Base-by-base conservation (phyloP, 2,113 vertebrate species). In the Pungitius pungitius region DNA sequence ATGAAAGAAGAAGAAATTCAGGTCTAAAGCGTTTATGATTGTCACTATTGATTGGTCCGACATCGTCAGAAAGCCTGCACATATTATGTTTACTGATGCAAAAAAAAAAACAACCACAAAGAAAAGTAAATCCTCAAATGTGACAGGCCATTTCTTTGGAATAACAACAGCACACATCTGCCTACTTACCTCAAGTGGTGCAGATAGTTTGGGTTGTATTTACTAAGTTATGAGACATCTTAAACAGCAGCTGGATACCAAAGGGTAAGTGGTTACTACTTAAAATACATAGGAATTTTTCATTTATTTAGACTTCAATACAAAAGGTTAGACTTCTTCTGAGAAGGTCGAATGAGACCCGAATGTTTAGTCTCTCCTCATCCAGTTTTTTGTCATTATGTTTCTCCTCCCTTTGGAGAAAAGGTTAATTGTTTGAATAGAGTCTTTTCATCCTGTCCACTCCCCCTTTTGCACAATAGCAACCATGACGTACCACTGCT, bases 361-460 rank as follows among this genome's bases (percentile, higher is more conserved):
- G 20, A 33, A 18, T 15, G 37, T 43, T 54, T 45, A 27, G 24
- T 8, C 61, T 66, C 43, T 27, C 20, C 58, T 63, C 26, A 22
- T 55, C 47, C 13, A 3, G 0, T 56, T n/a, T 47, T 40, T 63
- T 27, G 35, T 42, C 24, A n/a, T 4, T 11, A 6, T 51, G 15
- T 57, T 59, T 63, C 47, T 58, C 56, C 51, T 51, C 49, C 60
- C 13, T 2, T 58, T 43, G 49, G 37, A 64, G 72, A 82, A 22
- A 1, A 40, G 40, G 77, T 35, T 58, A 56, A 84, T 75, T 54
- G 24, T 61, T 66, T 22, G 45, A 73, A 60, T 30, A 78, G 54
- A 78, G 39, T 39, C 6, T 22, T 85, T 80, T 81, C 13, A 67
- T 75, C 77, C 39, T 40, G 1, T 26, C 69, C 27, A 42, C 49